Conservation (phyloP, 1,140 invertebrate genomes). For the Grapholita molesta region DNA sequence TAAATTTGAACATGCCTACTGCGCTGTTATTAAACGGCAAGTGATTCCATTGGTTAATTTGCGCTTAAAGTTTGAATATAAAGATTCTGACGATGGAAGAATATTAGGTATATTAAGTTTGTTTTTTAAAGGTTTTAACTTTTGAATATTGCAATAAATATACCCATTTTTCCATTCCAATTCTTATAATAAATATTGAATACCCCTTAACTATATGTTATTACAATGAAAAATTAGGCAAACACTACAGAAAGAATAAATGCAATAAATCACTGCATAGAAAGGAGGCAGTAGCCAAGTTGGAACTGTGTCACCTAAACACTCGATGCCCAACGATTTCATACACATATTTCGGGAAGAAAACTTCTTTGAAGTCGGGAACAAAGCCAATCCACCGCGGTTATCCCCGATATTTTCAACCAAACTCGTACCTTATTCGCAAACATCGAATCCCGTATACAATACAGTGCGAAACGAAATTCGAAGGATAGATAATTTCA, state of each 20-base stretch:
- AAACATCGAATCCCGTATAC: constrained; percentile 72
- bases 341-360: constrained; percentile 61
- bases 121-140: no score
- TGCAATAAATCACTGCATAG: neutral
- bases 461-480: constrained; percentile 77
- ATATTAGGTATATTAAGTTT: neutral
- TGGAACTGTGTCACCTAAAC: constrained; percentile 22
- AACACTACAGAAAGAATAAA: no score
- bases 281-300: neutral
- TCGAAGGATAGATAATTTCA: constrained; percentile 77
- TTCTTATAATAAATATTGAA: no score
- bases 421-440: constrained; percentile 73
- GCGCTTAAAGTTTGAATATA: neutral
- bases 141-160: no score
- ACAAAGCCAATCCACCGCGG: constrained; percentile 73
- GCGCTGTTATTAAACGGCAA: constrained; percentile 60
- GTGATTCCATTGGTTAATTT: constrained; percentile 35
- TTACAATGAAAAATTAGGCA: no score
- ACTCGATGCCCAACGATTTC: constrained; percentile 40
- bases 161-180: no score
- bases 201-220: no score
- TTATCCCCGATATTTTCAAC: constrained; percentile 74
- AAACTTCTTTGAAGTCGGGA: constrained; percentile 75
- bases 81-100: neutral
- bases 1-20: constrained; percentile 72